Conservation (phyloP, 2,888 invertebrate species). For the Frankliniella fusca region DNA sequence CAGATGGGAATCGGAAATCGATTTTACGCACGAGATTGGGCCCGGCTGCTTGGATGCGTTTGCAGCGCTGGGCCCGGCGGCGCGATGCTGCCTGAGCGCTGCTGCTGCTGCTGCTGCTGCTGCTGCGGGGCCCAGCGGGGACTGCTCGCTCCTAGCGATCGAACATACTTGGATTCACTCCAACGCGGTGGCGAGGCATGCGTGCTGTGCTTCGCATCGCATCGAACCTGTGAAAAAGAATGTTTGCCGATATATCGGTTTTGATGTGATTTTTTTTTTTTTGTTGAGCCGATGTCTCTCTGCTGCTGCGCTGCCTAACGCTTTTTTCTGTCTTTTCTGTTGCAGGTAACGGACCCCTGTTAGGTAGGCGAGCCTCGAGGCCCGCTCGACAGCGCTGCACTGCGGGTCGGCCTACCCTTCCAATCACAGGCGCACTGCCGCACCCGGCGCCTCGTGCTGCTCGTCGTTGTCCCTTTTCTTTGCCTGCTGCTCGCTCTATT, state of each 20-base stretch:
- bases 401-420: neutral
- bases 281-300: neutral
- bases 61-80: neutral
- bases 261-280: too few relatives aligned
- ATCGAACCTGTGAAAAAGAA: too few relatives aligned
- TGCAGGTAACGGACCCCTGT: neutral
- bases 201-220: too few relatives aligned
- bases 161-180: neutral
- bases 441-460: neutral
- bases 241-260: too few relatives aligned
- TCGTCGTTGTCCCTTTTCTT: neutral
- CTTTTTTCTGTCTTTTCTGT: neutral
- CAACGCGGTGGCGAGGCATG: too few relatives aligned
- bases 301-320: too few relatives aligned
- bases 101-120: too few relatives aligned
- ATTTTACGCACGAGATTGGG: slow-evolving; percentile 3
- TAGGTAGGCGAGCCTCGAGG: neutral
- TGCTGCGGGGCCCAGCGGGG: neutral
- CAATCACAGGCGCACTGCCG: neutral
- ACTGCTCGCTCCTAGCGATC: neutral
- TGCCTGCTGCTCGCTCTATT: neutral
- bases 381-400: neutral
- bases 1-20: neutral
- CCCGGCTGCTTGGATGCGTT: neutral
- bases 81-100: neutral